Evolutionary conservation across 2,113 vertebrate species (phyloP), one percentile per base, ranked within the genome.

Genomic region (Mirza zaza): DNA sequence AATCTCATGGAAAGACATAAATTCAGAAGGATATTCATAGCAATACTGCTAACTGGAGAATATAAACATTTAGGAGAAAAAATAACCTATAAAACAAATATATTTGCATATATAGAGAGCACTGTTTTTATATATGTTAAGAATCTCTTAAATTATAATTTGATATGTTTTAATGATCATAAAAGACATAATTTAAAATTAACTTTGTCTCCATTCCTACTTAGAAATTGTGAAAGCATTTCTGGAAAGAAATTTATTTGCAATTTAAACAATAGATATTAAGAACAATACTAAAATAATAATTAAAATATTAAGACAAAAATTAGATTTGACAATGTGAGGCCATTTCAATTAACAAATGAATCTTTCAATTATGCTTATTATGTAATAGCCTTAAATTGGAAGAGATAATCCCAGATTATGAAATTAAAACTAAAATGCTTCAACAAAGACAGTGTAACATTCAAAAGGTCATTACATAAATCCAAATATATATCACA

Each of bases 341-440:
- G 65, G 87, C 81, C 83, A 42, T 55, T 97, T 93, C 65, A 97
- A 97, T 98, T 98, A 98, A 98, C 45, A 97, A 91, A 75, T 97
- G 82, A 96, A 97, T 94, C 25, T 98, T 97, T 90, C 93, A 98
- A 97, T 98, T 97, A 97, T 95, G 18, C 91, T 97, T 96, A 97
- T 98, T 98, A 98, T 97, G 97, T 93, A 98, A 95, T 45, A 97
- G 34, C 20, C 55, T 97, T 98, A 95, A 97, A 95, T 96, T 97
- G 95, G 70, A 79, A 93, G 45, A 97, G 91, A 97, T 98, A 98
- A 98, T 98, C 96, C 92, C 39, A 97, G 97, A 97, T 98, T 98
- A 98, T 81, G 25, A 95, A 95, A 86, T 97, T 98, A 98, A 97
- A 97, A 8, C 45, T 87, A 98, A 98, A 98, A 95, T 97, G 71